Base-by-base conservation (phyloP, 1,140 invertebrate species). In the Druon quercuslanigerum region DNA sequence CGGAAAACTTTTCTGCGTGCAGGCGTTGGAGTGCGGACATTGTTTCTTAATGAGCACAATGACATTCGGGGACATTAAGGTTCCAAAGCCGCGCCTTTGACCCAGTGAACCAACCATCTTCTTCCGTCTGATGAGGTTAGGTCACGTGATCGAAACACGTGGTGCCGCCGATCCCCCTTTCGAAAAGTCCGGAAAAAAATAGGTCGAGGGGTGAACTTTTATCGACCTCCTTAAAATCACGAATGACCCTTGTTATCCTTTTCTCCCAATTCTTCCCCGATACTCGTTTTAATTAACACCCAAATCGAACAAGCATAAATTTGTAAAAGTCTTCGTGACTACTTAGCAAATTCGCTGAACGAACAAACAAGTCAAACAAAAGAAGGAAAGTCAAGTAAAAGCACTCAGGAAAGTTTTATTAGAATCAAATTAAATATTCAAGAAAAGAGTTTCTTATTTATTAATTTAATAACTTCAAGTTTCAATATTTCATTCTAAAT, bases 191-290 rank as follows among this genome's bases (percentile, higher is more conserved):
- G 6, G 14, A 66, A 14, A 66, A n/a, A 66, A 66, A 66, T 66
- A 66, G 60, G 60, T 66, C 60, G 60, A 66, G 60, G 60, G 60
- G 60, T 66, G 33, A 66, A 66, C 60, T 40, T 66, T 66, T 66
- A 66, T 66, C 60, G 60, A 66, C 60, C 60, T 66, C 33, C 13
- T 66, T 66, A 40, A 66, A 40, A 66, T 40, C 60, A 66, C 60
- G 33, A 66, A 33, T 66, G 60, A 2, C 25, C 25, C 33, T 60
- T 33, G 20, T 46, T 57, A n/a, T 57, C 56, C 57, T 11, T 60
- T 14, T 33, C 57, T 60, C 6, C 13, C 14, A 25, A 60, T 33
- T 60, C 57, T 25, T 60, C 57, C 57, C 13, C 40, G 13, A 66
- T 66, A 66, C 25, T 60, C 33, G 19, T 66, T 20, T 40, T 66